These are phyloP conservation scores for Lepus timidus DNA, from an alignment of 2,113 vertebrate genomes.

Conservation along the genomic window DNA sequence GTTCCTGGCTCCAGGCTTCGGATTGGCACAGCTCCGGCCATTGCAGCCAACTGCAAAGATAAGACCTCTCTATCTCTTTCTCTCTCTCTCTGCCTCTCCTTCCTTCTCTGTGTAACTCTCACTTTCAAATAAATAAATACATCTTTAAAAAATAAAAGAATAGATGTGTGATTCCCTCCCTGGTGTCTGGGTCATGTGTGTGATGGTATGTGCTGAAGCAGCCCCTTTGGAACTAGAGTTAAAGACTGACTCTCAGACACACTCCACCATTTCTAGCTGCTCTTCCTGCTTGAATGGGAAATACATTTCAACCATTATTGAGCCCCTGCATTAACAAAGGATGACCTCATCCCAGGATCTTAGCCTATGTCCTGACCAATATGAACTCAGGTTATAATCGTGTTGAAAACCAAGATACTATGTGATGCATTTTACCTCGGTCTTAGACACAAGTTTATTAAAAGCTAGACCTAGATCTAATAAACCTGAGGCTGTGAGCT, in stretches of 20 bases:
- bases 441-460: slow-evolving; percentile 19
- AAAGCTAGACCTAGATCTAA: neutral
- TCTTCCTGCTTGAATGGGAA: neutral
- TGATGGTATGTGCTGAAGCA: neutral
- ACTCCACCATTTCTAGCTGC: neutral
- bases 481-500: neutral
- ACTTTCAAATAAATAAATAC: no score
- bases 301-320: neutral
- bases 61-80: no score
- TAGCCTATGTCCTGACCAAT: neutral
- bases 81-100: no score
- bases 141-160: no score
- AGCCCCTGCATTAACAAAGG: neutral
- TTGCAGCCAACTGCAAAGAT: no score
- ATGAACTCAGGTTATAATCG: neutral
- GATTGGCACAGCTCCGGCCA: no score
- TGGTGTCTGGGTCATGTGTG: neutral
- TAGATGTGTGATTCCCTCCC: no score
- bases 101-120: no score
- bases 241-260: neutral
- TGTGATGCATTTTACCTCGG: neutral
- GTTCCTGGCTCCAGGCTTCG: no score
- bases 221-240: neutral
- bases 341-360: neutral
- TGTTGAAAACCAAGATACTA: neutral